These are phyloP conservation scores for Dendrocincla fuliginosa DNA, from an alignment of 2,797 vertebrate genomes.

Conservation along the genomic window DNA sequence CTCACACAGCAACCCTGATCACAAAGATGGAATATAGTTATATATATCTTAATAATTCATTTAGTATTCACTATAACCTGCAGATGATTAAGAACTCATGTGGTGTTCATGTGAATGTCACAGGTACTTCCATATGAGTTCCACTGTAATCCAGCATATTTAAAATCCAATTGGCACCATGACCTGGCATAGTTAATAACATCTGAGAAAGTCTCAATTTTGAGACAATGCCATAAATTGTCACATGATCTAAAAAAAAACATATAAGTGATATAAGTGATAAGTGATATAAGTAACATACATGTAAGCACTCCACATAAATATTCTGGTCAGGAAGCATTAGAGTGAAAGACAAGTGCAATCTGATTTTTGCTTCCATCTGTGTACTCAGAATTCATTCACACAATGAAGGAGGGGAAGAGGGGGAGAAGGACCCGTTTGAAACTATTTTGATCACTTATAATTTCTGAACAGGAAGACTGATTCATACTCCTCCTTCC, in stretches of 20 bases:
- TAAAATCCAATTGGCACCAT: background rate
- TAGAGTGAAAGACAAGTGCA: background rate
- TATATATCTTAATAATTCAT: conserved; percentile 20
- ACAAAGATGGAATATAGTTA: background rate
- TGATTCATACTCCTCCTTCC: background rate
- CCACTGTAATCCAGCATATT: background rate
- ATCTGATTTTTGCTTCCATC: background rate
- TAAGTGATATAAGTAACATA: too few species aligned
- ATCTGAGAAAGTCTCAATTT: background rate
- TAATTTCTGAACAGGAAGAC: background rate
- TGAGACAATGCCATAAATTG: background rate
- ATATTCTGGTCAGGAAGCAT: background rate
- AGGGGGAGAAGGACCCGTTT: background rate
- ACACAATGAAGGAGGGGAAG: background rate
- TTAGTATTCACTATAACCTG: background rate
- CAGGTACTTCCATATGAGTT: background rate
- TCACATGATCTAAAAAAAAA: background rate
- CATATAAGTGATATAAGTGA: too few species aligned
- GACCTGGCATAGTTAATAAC: background rate
- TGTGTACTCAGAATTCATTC: background rate
- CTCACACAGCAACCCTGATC: background rate
- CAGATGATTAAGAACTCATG: conserved; percentile 12
- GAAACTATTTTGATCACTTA: background rate
- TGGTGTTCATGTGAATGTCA: background rate
- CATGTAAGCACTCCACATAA: background rate